A percentile compares a stretch with the other conserved stretches of the same genome.
Conservation (phyloP, 2,113 vertebrate species). For the Kobus ellipsiprymnus region DNA sequence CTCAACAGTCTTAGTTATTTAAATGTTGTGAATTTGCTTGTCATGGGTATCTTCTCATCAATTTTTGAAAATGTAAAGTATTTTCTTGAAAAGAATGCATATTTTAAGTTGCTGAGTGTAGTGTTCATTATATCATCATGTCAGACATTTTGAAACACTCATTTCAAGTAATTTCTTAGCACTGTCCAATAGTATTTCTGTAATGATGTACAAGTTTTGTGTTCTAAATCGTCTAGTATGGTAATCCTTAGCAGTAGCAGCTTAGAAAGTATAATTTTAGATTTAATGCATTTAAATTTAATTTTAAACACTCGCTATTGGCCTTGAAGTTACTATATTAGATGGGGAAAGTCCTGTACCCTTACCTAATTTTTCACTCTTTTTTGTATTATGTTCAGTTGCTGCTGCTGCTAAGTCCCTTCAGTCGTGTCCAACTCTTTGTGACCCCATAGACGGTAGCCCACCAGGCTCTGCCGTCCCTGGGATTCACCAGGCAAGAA, state of each 20-base stretch:
- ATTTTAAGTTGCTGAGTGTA: not conserved
- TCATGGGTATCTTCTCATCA: not conserved
- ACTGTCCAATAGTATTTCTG: not conserved
- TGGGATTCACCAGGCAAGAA: too few species aligned
- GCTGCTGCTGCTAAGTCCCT: too few species aligned
- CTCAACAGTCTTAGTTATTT: not conserved
- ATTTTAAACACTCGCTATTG: not conserved
- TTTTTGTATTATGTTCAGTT: not conserved
- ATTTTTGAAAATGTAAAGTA: not conserved
- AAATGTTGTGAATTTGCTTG: not conserved
- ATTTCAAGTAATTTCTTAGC: not conserved
- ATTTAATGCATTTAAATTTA: not conserved
- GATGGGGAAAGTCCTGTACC: not conserved
- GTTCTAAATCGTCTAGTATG: not conserved
- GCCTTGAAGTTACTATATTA: not conserved
- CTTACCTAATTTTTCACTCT: not conserved
- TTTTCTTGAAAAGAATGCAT: not conserved
- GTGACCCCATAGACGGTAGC: fast-evolving
- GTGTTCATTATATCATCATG: not conserved
- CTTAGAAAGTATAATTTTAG: not conserved
- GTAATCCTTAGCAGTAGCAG: not conserved
- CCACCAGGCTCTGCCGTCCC: too few species aligned
- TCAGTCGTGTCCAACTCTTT: too few species aligned
- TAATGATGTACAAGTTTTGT: not conserved
- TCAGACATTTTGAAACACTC: not conserved